These are phyloP conservation scores for Nebria ingens DNA, from an alignment of 1,140 invertebrate genomes.

Conservation along the genomic window DNA sequence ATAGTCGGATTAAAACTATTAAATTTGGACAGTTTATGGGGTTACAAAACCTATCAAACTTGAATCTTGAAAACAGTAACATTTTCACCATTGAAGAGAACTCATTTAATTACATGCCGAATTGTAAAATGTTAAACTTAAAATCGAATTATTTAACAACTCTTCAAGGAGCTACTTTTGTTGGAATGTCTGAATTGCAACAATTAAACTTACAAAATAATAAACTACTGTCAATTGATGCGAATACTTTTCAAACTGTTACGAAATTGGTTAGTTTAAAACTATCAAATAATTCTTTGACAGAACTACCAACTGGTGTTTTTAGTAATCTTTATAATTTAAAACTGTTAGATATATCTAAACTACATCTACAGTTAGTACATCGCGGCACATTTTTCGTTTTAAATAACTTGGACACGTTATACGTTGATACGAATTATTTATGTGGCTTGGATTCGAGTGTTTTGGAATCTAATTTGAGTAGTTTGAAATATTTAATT, in stretches of 20 bases:
- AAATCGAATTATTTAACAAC: not conserved
- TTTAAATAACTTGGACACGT: not conserved
- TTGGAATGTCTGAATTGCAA: not conserved
- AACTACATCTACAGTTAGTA: not conserved
- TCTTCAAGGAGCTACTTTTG: not conserved
- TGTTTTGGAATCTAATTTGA: not conserved
- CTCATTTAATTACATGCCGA: not conserved
- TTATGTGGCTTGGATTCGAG: not conserved
- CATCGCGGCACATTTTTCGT: not conserved
- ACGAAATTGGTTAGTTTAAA: not conserved
- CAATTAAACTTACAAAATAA: not conserved
- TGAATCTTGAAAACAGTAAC: not conserved
- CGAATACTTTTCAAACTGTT: not conserved
- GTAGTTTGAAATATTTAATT: not conserved
- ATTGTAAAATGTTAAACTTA: not conserved
- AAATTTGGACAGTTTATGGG: not conserved
- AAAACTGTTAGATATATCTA: not conserved
- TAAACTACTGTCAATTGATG: not conserved
- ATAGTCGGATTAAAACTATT: not conserved
- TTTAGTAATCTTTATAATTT: not conserved
- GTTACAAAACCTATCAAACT: not conserved
- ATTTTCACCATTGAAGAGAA: not conserved
- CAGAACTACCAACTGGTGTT: not conserved
- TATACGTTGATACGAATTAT: not conserved
- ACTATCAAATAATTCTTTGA: not conserved